phyloP scores from a whole-genome alignment of 2,888 invertebrate species.

The Sarcophaga caerulescens region DNA sequence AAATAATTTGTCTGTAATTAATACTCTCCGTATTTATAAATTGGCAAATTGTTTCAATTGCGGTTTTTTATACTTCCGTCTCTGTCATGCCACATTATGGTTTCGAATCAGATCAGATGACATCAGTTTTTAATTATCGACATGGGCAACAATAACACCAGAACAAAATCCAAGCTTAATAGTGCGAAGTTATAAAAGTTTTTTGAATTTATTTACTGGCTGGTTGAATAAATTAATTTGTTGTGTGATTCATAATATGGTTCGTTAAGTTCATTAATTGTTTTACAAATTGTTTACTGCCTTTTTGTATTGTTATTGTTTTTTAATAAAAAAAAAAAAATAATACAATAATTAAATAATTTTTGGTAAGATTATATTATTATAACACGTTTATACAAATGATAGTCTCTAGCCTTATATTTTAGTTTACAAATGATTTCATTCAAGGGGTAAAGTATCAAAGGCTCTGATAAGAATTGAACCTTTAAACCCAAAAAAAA shows the following conservation, averaged over 20 bases:
- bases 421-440: no score
- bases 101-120: constrained; percentile 4
- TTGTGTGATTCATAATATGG: constrained; percentile 1
- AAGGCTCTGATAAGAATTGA: no score
- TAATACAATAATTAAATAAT: no score
- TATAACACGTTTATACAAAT: no score
- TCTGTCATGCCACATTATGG: not conserved
- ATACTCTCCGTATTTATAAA: constrained; percentile 49
- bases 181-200: no score
- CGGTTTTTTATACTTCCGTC: not conserved
- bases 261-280: constrained; percentile 14
- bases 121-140: constrained; percentile 11
- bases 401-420: no score
- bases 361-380: no score
- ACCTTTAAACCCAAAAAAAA: no score
- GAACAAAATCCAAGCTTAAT: no score
- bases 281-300: not conserved
- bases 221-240: constrained; percentile 31
- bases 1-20: constrained; percentile 45
- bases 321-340: no score
- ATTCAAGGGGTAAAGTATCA: no score
- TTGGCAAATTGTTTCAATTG: constrained; percentile 53
- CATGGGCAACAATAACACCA: not conserved
- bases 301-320: no score
- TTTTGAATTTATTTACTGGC: not conserved